These are phyloP conservation scores for Tupaia tana DNA, from an alignment of 2,113 vertebrate species.

Conservation along the genomic window DNA sequence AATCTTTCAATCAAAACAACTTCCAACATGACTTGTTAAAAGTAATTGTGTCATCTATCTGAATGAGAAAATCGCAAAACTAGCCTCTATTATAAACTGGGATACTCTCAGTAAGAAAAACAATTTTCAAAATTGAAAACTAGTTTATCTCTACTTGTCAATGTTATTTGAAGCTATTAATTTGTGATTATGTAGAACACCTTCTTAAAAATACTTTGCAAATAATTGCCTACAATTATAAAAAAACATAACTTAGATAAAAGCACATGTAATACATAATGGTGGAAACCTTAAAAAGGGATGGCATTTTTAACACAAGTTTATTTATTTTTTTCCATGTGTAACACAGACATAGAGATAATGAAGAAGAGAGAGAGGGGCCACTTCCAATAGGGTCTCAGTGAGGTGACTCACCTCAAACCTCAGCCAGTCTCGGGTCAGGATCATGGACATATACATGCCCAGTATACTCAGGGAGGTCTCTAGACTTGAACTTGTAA, in stretches of 20 bases:
- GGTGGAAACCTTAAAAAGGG: neutral
- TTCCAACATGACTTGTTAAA: slow-evolving; percentile 11
- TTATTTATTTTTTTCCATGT: too few species aligned
- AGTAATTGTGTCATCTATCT: neutral
- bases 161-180: neutral
- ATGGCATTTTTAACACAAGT: too few species aligned
- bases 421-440: too few species aligned
- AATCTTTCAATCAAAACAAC: neutral
- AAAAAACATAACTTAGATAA: neutral
- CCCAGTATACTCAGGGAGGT: too few species aligned
- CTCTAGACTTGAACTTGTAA: too few species aligned
- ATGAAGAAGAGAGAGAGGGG: too few species aligned
- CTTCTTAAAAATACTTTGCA: neutral
- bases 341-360: too few species aligned
- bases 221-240: neutral
- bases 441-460: too few species aligned
- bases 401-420: too few species aligned
- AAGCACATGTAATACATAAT: neutral
- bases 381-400: too few species aligned
- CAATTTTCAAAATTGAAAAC: neutral
- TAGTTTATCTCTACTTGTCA: neutral
- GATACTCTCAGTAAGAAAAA: neutral
- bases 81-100: neutral
- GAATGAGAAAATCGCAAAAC: slow-evolving; percentile 7
- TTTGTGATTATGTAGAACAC: neutral